These are phyloP conservation scores for Eriosoma lanigerum DNA, from an alignment of 1,140 invertebrate species.

Conservation along the genomic window DNA sequence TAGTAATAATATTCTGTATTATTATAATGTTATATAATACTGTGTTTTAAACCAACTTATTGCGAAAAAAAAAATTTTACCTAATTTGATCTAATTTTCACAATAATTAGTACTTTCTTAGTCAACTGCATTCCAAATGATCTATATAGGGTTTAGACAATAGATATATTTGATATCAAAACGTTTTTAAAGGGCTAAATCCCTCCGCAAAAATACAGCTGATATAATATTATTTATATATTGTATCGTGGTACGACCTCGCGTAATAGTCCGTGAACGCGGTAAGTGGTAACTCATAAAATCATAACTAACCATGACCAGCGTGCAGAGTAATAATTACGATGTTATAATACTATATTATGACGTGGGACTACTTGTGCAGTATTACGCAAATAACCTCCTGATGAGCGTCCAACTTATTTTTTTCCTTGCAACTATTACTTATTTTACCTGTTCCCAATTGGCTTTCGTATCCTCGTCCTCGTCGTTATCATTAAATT, in stretches of 20 bases:
- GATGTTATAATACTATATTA: not conserved
- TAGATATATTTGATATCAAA: too few relatives aligned
- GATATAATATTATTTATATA: too few relatives aligned
- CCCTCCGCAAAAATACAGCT: not conserved
- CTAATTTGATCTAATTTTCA: too few relatives aligned
- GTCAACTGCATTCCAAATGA: too few relatives aligned
- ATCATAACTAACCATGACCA: conserved; percentile 9
- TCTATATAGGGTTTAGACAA: too few relatives aligned
- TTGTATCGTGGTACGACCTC: not conserved
- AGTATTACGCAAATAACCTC: not conserved
- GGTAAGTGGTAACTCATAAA: not conserved
- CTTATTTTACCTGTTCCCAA: conserved; percentile 34
- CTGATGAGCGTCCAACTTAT: not conserved
- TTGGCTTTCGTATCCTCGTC: not conserved
- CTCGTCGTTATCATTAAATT: conserved; percentile 32
- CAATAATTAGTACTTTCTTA: too few relatives aligned
- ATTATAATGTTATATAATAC: too few relatives aligned
- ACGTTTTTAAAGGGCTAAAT: not conserved
- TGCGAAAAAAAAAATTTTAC: too few relatives aligned
- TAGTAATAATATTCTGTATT: too few relatives aligned
- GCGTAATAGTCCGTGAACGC: not conserved
- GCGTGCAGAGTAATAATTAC: not conserved
- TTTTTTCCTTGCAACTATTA: not conserved
- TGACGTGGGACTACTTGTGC: not conserved
- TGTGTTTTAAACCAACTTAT: too few relatives aligned